These are phyloP conservation scores for Sebastes steindachneri DNA, from an alignment of 2,797 vertebrate species.

Conservation along the genomic window DNA sequence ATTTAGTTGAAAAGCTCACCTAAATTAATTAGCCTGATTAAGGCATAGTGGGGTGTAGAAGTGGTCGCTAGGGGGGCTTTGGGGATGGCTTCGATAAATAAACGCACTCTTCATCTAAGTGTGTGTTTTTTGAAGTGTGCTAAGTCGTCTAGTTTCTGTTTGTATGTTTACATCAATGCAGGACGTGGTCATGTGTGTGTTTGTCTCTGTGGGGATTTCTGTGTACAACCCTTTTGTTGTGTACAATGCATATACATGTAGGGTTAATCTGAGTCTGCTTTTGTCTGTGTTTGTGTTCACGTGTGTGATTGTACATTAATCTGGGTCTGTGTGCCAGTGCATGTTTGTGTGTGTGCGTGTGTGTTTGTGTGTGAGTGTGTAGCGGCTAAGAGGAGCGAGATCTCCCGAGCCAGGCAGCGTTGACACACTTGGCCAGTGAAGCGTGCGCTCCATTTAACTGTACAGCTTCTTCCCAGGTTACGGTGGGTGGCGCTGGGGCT, in stretches of 20 bases:
- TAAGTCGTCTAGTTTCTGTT: constrained; percentile 36
- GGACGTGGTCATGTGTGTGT: constrained; percentile 26
- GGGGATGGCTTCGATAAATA: constrained; percentile 81
- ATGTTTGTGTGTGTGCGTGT: neutral
- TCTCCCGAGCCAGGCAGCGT: constrained; percentile 55
- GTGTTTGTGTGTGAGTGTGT: constrained; percentile 35
- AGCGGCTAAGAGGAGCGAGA: constrained; percentile 48
- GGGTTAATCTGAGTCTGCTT: constrained; percentile 21
- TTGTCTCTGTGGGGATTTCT: constrained; percentile 7
- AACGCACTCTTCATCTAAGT: constrained; percentile 37
- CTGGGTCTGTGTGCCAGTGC: constrained; percentile 37
- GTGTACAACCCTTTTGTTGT: neutral
- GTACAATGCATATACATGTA: neutral
- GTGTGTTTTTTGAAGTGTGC: constrained; percentile 20
- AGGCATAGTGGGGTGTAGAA: constrained; percentile 91
- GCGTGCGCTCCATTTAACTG: constrained; percentile 77
- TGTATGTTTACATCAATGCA: constrained; percentile 38
- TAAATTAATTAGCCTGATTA: constrained; percentile 99
- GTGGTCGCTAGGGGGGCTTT: constrained; percentile 80
- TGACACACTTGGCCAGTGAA: constrained; percentile 77
- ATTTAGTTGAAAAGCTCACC: constrained; percentile 97
- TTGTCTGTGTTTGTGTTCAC: neutral
- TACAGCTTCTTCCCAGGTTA: constrained; percentile 63
- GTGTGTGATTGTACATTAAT: constrained; percentile 53
- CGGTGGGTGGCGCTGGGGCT: constrained; percentile 33